Evolutionary conservation across 2,888 invertebrate species (phyloP).

Genomic region (Azorinus chamasolen): DNA sequence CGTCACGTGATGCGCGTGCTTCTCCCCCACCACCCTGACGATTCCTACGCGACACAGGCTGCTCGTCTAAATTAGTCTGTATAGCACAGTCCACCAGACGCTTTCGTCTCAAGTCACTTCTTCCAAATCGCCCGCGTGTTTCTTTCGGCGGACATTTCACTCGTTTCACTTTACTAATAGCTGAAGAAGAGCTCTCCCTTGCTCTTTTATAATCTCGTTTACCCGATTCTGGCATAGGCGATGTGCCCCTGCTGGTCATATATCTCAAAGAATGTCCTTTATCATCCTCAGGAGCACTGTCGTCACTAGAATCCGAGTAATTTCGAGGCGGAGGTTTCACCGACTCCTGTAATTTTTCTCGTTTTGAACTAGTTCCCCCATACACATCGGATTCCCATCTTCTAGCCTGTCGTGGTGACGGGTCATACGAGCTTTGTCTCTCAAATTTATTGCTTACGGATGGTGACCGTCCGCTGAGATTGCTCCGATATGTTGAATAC

Average conservation of each 20-base stretch:
- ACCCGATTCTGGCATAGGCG: constrained; percentile 80
- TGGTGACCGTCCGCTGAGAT: constrained; percentile 71
- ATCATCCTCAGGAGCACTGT: constrained; percentile 82
- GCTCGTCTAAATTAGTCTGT: constrained; percentile 76
- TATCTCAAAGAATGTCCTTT: constrained; percentile 73
- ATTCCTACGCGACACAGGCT: constrained; percentile 58
- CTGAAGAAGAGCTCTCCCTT: constrained; percentile 62
- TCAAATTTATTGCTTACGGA: constrained; percentile 72
- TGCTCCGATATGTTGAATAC: constrained; percentile 77
- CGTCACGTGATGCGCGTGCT: constrained; percentile 62
- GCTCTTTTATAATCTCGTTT: constrained; percentile 65
- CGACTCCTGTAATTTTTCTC: constrained; percentile 49
- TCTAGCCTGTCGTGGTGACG: constrained; percentile 29
- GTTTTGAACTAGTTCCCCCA: constrained; percentile 29
- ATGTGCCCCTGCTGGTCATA: constrained; percentile 82
- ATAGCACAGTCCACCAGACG: constrained; percentile 75
- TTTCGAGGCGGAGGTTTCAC: constrained; percentile 63
- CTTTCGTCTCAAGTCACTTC: constrained; percentile 58
- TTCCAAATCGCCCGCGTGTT: constrained; percentile 56
- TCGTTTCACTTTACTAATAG: constrained; percentile 77
- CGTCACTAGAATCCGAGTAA: constrained; percentile 74
- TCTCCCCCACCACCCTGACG: constrained; percentile 53
- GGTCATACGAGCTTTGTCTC: constrained; percentile 69
- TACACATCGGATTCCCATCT: constrained; percentile 60
- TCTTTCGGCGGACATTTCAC: constrained; percentile 71